Conservation (phyloP, 2,888 invertebrate genomes). For the Invenusta paracnida region DNA sequence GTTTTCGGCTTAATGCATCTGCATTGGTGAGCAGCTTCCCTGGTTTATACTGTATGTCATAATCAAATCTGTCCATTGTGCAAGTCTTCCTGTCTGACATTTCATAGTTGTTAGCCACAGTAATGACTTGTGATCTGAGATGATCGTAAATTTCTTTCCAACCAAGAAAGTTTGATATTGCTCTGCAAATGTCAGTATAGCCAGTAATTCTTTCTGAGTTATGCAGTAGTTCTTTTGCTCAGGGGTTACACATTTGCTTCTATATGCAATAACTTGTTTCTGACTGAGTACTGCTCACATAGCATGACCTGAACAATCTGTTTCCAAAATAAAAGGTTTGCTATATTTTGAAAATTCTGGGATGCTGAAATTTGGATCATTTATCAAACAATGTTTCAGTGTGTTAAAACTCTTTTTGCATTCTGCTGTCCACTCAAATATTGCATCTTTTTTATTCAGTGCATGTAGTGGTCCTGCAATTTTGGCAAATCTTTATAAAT, state of each 20-base stretch:
- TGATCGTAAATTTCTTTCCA: neutral
- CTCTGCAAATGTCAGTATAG: neutral
- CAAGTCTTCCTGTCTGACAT: neutral
- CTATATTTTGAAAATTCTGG: neutral
- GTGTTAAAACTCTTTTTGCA: neutral
- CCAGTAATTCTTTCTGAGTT: neutral
- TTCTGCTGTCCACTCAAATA: neutral
- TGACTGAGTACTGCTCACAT: neutral
- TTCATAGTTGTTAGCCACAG: neutral
- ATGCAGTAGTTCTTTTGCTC: neutral
- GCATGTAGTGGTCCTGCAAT: neutral
- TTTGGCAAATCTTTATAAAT: neutral
- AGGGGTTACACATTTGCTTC: neutral
- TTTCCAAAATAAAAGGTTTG: neutral
- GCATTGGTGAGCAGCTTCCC: neutral
- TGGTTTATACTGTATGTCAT: neutral
- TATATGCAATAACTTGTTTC: neutral
- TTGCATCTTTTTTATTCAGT: neutral
- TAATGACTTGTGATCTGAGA: neutral
- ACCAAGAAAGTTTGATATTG: neutral
- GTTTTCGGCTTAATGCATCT: neutral
- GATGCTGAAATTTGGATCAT: neutral
- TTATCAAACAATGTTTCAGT: neutral
- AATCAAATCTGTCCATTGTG: neutral
- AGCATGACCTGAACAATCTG: neutral